Conservation (phyloP, 2,888 invertebrate species). For the Hermodice carunculata region DNA sequence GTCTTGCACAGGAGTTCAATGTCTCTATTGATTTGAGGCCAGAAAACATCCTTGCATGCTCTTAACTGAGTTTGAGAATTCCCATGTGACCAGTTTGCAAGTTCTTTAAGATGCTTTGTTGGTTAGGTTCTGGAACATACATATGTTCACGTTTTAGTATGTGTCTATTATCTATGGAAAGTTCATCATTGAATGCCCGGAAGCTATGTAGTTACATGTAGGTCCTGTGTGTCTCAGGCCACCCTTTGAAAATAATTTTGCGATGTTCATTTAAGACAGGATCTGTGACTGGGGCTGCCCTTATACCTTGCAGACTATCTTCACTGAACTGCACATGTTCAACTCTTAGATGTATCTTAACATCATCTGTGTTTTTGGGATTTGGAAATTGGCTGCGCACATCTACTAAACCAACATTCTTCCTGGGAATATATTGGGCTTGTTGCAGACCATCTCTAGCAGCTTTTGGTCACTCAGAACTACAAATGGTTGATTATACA, state of each 20-base stretch:
- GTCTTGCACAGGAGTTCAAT: not conserved
- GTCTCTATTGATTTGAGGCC: not conserved
- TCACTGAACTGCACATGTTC: not conserved
- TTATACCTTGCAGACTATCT: not conserved
- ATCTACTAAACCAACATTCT: constrained; percentile 8
- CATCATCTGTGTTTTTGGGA: not conserved
- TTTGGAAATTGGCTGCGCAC: not conserved
- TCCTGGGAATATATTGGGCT: constrained; percentile 29
- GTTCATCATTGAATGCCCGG: not conserved
- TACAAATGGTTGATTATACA: constrained; percentile 38
- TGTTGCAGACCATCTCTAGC: constrained; percentile 20
- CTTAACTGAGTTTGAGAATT: not conserved
- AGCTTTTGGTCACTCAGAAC: constrained; percentile 48
- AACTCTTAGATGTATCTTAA: not conserved
- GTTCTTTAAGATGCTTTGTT: not conserved
- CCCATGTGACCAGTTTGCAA: not conserved
- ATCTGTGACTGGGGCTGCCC: not conserved
- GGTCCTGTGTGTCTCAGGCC: not conserved
- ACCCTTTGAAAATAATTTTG: not conserved
- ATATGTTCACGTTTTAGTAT: not conserved
- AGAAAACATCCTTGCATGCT: not conserved
- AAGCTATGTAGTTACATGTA: not conserved
- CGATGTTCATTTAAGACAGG: not conserved
- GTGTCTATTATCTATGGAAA: not conserved
- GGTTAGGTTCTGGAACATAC: not conserved